These are phyloP conservation scores for Meles meles DNA, from an alignment of 2,113 vertebrate species.

Conservation along the genomic window DNA sequence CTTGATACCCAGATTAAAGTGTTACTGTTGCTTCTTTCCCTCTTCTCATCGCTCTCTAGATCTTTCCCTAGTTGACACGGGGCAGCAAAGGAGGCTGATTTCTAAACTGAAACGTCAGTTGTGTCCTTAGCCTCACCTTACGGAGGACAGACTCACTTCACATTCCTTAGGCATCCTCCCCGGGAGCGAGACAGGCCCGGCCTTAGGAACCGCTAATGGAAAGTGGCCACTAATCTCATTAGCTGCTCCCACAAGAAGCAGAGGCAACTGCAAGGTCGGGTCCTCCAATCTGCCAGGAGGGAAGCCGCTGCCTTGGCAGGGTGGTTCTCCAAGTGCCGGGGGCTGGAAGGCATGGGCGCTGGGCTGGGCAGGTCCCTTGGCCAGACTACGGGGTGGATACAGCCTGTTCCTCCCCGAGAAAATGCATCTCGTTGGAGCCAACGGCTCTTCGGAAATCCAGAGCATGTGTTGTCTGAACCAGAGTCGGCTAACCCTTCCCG, in stretches of 20 bases:
- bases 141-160: neutral
- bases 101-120: neutral
- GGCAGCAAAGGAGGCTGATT: neutral
- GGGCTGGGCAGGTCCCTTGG: neutral
- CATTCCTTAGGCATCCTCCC: neutral
- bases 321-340: neutral
- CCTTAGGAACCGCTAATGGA: neutral
- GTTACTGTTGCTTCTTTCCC: neutral
- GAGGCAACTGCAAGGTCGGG: neutral
- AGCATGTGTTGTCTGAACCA: neutral
- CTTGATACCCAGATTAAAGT: neutral
- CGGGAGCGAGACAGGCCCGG: neutral
- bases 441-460: neutral
- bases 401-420: neutral
- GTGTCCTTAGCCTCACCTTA: neutral
- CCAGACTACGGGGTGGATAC: accelerated
- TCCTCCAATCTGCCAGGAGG: neutral
- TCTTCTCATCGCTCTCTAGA: neutral
- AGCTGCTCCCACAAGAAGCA: neutral
- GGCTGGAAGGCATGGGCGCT: neutral
- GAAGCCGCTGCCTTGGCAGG: neutral
- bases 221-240: conserved; percentile 21
- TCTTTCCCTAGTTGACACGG: neutral
- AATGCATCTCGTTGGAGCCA: neutral
- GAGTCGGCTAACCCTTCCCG: accelerated